Evolutionary conservation across 2,113 vertebrate genomes (phyloP), one percentile per base, ranked within the genome.

Genomic region (Trematomus loennbergii): DNA sequence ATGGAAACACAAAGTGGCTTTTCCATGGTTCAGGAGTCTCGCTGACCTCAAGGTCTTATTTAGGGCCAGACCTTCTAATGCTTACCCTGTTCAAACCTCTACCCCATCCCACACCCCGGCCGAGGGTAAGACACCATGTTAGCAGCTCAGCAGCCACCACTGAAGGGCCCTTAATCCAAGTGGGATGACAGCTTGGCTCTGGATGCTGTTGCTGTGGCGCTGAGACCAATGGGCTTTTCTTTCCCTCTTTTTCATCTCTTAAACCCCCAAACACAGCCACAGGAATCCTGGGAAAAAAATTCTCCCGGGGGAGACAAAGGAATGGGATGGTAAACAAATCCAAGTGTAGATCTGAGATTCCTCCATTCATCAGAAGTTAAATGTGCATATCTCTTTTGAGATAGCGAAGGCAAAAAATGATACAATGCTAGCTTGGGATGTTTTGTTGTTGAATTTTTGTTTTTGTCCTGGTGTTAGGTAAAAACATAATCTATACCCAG

Each of bases 151-250:
- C 85, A 88, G 86, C 84, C 83, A 85, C 83, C 79, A 90, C 74
- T 87, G 87, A 94, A 93, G 92, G 87, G 87, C 71, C 83, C 90
- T 94, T 95, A 95, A 95, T 95, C 93, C 92, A 89, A 88, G 79
- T 81, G 86, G 88, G 85, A 92, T 93, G 91, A 92, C 90, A 94
- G 90, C 88, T 93, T 91, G 93, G 91, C 91, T 90, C 87, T 89
- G 6, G 84, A 82, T 89, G 80, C 83, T 66, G 84, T 90, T 92
- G 90, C 93, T 91, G 84, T 73, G 81, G 88, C 59, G 72, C 89
- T 93, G 91, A 91, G 90, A 93, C 93, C 92, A 94, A 92, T 95
- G 87, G 82, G 87, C 90, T 94, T 92, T 94, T 94, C 90, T 90
- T 89, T 87, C 61, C 69, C 81, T 78, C 81, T 88, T 93, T 93